These are phyloP conservation scores for Urocolius indicus DNA, from an alignment of 2,113 vertebrate species.

Conservation along the genomic window DNA sequence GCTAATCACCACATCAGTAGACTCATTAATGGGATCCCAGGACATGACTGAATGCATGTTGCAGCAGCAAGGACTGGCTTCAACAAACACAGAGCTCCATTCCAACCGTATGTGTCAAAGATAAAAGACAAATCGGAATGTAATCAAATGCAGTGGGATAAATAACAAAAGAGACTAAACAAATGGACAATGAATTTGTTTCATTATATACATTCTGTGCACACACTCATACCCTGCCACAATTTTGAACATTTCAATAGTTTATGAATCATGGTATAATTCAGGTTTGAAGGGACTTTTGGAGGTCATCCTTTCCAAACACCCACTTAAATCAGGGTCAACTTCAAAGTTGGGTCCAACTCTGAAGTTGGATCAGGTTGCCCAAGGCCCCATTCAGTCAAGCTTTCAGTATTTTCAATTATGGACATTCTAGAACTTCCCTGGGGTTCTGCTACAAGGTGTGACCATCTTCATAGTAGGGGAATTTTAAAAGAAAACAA, in stretches of 20 bases:
- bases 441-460: neutral
- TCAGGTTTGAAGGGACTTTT: neutral
- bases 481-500: neutral
- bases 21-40: slow-evolving; percentile 52
- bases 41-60: slow-evolving; percentile 43
- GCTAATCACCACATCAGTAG: slow-evolving; percentile 63
- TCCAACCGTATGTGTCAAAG: slow-evolving; percentile 47
- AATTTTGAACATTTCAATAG: neutral
- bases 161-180: slow-evolving; percentile 37
- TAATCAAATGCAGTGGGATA: slow-evolving; percentile 27
- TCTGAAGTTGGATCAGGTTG: neutral
- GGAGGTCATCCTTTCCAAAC: neutral
- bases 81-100: slow-evolving; percentile 41
- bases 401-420: neutral
- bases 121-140: slow-evolving; percentile 43
- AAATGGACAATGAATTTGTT: neutral
- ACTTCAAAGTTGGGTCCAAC: neutral
- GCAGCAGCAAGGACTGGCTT: slow-evolving; percentile 59
- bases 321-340: neutral
- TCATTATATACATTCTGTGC: neutral
- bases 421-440: neutral
- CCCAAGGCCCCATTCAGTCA: neutral
- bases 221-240: neutral
- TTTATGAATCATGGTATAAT: too few relatives aligned
- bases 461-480: neutral